phyloP scores from a whole-genome alignment of 2,888 invertebrate genomes.

The Melikaiella ostensackeni region DNA sequence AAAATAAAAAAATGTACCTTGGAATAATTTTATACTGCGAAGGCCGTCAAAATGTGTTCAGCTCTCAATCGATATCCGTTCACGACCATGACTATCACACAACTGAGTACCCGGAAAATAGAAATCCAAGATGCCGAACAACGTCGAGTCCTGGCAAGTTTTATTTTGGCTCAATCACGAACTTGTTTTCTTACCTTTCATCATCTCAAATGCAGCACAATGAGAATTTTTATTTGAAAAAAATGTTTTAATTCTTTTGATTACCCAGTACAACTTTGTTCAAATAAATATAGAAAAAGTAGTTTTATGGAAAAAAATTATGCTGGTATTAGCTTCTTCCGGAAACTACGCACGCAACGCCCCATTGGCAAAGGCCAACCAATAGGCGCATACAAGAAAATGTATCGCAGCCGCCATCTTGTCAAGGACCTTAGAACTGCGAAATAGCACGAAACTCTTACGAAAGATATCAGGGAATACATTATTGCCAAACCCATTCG shows the following conservation, averaged over 20 bases:
- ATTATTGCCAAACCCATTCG: neutral
- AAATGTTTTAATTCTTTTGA: no score
- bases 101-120: neutral
- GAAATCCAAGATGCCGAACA: neutral
- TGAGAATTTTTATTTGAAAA: neutral
- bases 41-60: neutral
- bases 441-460: neutral
- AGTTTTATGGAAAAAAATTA: neutral
- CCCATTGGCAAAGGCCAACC: neutral
- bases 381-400: neutral
- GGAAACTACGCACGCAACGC: neutral
- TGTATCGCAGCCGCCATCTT: neutral
- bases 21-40: neutral
- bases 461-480: neutral
- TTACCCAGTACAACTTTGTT: neutral
- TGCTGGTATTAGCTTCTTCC: neutral
- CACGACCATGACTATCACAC: neutral
- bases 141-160: neutral
- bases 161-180: neutral
- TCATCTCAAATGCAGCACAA: neutral
- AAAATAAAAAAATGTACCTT: slow-evolving; percentile 1
- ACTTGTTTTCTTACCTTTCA: neutral
- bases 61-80: neutral
- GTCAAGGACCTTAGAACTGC: neutral
- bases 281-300: neutral